Percentiles rank a stretch among this genome's conserved stretches.
phyloP scores from a whole-genome alignment of 2,113 vertebrate genomes.

The Myocastor coypus region DNA sequence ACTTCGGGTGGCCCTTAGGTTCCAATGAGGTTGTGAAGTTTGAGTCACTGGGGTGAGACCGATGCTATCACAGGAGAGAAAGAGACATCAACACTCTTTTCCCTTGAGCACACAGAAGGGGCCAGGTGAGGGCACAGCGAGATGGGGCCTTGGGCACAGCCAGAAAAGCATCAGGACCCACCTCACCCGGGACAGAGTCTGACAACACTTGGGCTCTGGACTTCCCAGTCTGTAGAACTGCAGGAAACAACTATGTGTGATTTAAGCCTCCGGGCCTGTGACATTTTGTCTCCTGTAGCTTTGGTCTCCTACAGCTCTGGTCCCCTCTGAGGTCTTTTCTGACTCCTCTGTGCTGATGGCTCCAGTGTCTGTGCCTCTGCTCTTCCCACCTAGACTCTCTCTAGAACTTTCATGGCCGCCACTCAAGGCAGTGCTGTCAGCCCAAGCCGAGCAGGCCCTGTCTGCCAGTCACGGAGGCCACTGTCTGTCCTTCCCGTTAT shows the following conservation, averaged over 20 bases:
- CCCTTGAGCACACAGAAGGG: neutral
- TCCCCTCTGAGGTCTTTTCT: neutral
- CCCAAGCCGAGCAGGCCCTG: neutral
- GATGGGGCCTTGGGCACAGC: too few relatives aligned
- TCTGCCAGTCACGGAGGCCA: neutral
- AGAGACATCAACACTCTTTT: neutral
- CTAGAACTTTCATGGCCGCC: neutral
- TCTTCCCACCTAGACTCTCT: neutral
- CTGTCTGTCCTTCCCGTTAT: neutral
- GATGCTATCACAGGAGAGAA: neutral
- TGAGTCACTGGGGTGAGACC: neutral
- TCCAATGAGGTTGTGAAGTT: neutral
- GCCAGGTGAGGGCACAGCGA: neutral
- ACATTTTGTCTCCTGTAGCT: neutral
- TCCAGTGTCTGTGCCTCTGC: neutral
- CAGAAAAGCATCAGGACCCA: neutral
- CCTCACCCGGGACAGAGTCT: neutral
- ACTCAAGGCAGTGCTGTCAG: neutral
- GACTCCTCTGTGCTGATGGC: neutral
- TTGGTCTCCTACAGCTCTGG: neutral
- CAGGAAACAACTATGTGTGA: neutral
- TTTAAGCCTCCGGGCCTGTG: neutral
- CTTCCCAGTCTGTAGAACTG: neutral
- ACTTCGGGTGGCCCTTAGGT: neutral
- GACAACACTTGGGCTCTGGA: neutral